Base-by-base conservation (phyloP, 1,140 invertebrate species). In the Rhopalosiphum maidis region DNA sequence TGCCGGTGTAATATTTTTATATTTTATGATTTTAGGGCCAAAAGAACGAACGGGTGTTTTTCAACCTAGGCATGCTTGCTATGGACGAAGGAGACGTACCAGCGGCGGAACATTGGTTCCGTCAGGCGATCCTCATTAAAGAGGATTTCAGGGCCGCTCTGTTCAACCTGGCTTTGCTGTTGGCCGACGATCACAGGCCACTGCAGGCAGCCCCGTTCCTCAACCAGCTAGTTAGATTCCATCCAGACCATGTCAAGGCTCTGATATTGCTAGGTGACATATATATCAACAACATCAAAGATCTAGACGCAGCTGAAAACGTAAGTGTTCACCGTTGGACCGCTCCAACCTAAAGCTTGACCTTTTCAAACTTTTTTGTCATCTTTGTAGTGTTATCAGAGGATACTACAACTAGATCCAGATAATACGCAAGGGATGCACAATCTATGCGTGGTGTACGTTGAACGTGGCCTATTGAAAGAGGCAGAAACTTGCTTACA, bases 221-320 rank as follows among this genome's bases (percentile, higher is more conserved):
- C 0, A 98, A 98, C 95, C 98, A 99, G 94, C 96, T 99, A 4
- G 97, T 99, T 43, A 96, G 98, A 94, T 97, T 98, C 95, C 98
- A 99, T 96, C 98, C 98, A 0, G 97, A 99, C 95, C 99, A 99
- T 95, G 97, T 98, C 1, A 99, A 99, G 96, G 99, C 98, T 37
- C 96, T 99, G 22, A 99, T 99, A 94, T 96, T 99, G 35, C 96
- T 99, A 15, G 99, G 99, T 30, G 99, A 99, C 95, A 99, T 99
- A 94, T 99, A 99, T 95, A 98, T 99, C 82, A 99, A 99, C 95
- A 97, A 98, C 94, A 97, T 99, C 94, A 99, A 99, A 95, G 98
- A 99, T 95, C 95, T 99, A 94, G 98, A 98, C 95, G 97, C 98
- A 1, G 98, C 98, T 43, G 98, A 99, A 96, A 97, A 97, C 95